Percentiles rank a stretch among this genome's conserved stretches.
Evolutionary conservation across 2,113 vertebrate species (phyloP).

Genomic region (Callipepla squamata): DNA sequence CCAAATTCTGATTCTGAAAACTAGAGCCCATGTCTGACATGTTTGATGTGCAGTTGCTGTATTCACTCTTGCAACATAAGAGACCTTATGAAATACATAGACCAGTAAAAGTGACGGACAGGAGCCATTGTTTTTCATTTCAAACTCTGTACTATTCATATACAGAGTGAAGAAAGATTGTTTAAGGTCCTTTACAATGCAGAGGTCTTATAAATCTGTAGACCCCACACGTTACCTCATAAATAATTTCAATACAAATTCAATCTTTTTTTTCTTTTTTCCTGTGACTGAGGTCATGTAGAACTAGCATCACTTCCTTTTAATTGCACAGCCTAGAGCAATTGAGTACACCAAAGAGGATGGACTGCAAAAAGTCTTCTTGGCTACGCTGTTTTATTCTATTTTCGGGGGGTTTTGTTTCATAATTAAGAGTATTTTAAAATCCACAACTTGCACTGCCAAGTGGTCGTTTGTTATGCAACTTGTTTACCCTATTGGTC

Average conservation of each 20-base stretch:
- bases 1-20: not conserved
- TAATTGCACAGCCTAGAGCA: conserved; percentile 44
- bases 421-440: conserved; percentile 64
- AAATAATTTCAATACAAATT: conserved; percentile 39
- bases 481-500: conserved; percentile 54
- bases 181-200: not conserved
- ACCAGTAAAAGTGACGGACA: not conserved
- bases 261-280: conserved; percentile 65
- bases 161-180: not conserved
- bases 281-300: conserved; percentile 51
- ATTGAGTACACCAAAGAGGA: conserved; percentile 33
- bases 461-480: conserved; percentile 60
- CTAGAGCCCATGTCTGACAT: rapidly evolving
- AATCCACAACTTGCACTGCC: conserved; percentile 38
- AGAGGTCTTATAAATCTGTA: not conserved
- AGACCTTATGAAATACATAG: conserved; percentile 2
- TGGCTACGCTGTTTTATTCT: conserved; percentile 36
- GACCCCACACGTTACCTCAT: not conserved
- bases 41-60: not conserved
- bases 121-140: not conserved
- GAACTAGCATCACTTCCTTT: conserved; percentile 46
- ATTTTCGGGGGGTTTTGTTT: conserved; percentile 30
- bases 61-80: not conserved
- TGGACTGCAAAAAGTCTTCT: conserved; percentile 26
- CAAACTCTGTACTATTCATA: not conserved